Evolutionary conservation across 2,113 vertebrate species (phyloP), one percentile per base, ranked within the genome.

Genomic region (Scopus umbretta): DNA sequence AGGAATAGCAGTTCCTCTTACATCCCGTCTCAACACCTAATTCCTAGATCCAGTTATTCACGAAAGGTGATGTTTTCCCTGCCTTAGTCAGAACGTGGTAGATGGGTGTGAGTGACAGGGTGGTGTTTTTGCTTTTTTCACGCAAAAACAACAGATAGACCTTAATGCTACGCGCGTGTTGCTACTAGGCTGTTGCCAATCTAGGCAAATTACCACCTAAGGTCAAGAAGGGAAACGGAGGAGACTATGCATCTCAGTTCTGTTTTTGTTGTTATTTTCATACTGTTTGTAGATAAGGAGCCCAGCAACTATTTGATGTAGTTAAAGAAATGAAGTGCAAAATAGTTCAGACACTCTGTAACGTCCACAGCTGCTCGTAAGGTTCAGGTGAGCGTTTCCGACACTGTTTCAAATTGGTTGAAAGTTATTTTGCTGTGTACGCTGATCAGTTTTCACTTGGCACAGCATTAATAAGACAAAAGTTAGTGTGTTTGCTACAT

Each of bases 141-240:
- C 4, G 3, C 53, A 22, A n/a, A 93, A 72, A 5, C n/a, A 81
- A 18, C 85, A 79, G 50, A 4, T 13, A 79, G 78, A 62, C 42
- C 42, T 63, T 72, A 53, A 42, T 3, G 1, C 29, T 29, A 11
- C 0, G 0, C 74, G 62, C 65, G 66, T 83, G 71, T 81, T 40
- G 52, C 58, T 66, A 3, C 67, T 45, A 22, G 88, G n/a, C 59
- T 95, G 83, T 45, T 89, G 71, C 55, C 50, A 67, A 15, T 80
- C 36, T 86, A 94, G 90, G 80, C 94, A 90, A 96, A 90, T 90
- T n/a, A 76, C 68, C 38, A 73, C 63, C 80, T 82, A 9, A 83
- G 71, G 80, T 62, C n/a, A 74, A 87, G 79, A 92, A 92, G 38
- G 90, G 75, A 92, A 92, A 62, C 80, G 73, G 43, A 68, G 42